Conservation (phyloP, 2,113 vertebrate species). For the Nymphicus hollandicus region DNA sequence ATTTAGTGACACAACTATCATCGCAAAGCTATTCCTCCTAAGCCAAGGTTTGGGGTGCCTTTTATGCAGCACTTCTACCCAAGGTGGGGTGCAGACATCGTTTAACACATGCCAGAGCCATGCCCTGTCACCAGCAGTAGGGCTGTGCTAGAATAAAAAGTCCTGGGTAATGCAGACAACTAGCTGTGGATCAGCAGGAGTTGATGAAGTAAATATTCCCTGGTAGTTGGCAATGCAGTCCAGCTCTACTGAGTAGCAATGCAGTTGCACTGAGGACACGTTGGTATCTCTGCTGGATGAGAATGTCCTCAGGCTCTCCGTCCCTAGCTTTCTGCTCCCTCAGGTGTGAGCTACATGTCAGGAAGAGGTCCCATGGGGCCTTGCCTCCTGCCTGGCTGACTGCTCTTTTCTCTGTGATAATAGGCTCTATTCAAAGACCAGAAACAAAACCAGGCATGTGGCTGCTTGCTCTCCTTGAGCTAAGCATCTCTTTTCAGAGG, state of each 20-base stretch:
- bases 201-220: background rate
- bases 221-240: background rate
- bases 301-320: background rate
- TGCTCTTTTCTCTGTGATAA: background rate
- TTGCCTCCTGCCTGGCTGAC: background rate
- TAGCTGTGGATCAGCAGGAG: background rate
- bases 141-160: background rate
- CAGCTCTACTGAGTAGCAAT: accelerated
- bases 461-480: background rate
- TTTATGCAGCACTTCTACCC: background rate
- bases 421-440: background rate
- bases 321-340: background rate
- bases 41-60: background rate
- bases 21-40: background rate
- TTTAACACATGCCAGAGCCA: background rate
- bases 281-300: background rate
- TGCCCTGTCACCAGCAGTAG: background rate
- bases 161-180: background rate
- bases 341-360: background rate
- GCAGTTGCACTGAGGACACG: background rate
- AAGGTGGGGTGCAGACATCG: background rate
- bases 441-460: background rate
- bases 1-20: background rate
- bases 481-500: background rate
- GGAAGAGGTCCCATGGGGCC: background rate